Conservation (phyloP, 2,888 invertebrate species). For the Phasia obesa region DNA sequence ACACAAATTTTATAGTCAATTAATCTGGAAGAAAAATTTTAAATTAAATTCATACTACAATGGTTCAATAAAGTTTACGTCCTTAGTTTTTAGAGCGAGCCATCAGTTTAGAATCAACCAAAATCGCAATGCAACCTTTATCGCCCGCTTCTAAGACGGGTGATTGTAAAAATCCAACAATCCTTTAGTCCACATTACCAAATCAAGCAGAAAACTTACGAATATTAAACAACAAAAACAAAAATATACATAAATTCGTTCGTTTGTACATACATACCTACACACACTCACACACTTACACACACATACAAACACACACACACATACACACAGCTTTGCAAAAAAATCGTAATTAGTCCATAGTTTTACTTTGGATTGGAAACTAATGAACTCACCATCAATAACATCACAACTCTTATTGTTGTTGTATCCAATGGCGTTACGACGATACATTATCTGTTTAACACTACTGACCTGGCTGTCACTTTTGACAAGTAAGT, state of each 20-base stretch:
- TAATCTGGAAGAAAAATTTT: conserved; percentile 26
- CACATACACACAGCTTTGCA: conserved; percentile 21
- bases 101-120: neutral
- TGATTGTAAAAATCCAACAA: conserved; percentile 55
- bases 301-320: conserved; percentile 15
- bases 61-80: conserved; percentile 67
- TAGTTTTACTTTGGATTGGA: conserved; percentile 60
- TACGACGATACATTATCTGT: conserved; percentile 77
- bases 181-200: conserved; percentile 62
- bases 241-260: conserved; percentile 37
- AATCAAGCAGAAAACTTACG: conserved; percentile 15
- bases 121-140: conserved; percentile 65
- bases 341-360: conserved; percentile 34
- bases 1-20: conserved; percentile 52
- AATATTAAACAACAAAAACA: conserved; percentile 29
- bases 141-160: conserved; percentile 61
- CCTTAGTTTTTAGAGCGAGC: conserved; percentile 56
- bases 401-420: conserved; percentile 42
- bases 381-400: conserved; percentile 67
- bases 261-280: conserved; percentile 4
- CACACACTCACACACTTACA: conserved; percentile 23
- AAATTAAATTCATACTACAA: conserved; percentile 44
- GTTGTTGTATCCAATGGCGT: conserved; percentile 77
- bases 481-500: conserved; percentile 78
- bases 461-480: conserved; percentile 78